Conservation (phyloP, 2,888 invertebrate genomes). For the Agrotis clavis region DNA sequence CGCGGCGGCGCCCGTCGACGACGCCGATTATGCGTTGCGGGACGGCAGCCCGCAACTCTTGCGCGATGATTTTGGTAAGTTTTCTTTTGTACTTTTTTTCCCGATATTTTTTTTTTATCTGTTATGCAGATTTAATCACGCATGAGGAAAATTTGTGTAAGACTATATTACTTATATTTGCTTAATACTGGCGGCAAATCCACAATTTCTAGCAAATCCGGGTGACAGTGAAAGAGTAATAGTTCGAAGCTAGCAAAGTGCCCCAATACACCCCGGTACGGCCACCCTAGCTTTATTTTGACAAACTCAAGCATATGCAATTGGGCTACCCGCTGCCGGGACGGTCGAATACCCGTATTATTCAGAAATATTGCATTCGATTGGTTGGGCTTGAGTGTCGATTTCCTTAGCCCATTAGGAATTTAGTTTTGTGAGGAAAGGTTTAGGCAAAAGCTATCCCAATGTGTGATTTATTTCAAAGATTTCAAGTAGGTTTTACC, state of each 20-base stretch:
- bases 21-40: constrained; percentile 88
- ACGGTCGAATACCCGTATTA: constrained; percentile 27
- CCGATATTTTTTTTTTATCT: background rate
- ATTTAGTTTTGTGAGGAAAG: constrained; percentile 27
- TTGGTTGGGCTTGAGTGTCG: constrained; percentile 47
- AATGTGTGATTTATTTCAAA: constrained; percentile 33
- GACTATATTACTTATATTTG: too few species aligned
- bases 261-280: constrained; percentile 11
- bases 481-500: constrained; percentile 33
- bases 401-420: constrained; percentile 45
- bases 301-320: constrained; percentile 46
- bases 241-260: constrained; percentile 20
- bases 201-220: background rate
- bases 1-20: constrained; percentile 93
- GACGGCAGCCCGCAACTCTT: constrained; percentile 86
- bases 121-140: background rate
- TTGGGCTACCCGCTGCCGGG: constrained; percentile 19
- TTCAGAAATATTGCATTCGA: constrained; percentile 49
- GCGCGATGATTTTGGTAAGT: constrained; percentile 84
- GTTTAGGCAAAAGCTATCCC: constrained; percentile 28
- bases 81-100: constrained; percentile 5
- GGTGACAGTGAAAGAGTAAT: background rate
- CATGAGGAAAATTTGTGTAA: too few species aligned
- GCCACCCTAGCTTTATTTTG: constrained; percentile 33
- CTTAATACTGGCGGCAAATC: background rate